Conservation (phyloP, 2,113 vertebrate genomes). For the Malaclemys terrapin region DNA sequence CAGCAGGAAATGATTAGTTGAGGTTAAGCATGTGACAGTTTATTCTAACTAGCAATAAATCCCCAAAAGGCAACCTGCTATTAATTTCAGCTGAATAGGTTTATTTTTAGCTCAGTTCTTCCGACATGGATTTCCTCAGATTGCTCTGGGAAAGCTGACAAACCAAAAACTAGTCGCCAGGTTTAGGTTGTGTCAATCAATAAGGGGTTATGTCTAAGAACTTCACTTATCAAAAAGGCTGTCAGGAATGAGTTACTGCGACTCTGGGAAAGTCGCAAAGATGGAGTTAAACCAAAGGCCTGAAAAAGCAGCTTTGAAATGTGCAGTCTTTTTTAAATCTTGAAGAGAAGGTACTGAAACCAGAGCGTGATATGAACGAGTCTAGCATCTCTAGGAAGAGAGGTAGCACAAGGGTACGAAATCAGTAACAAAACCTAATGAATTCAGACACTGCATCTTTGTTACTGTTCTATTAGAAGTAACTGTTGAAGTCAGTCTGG, state of each 20-base stretch:
- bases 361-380: slow-evolving; percentile 39
- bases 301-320: slow-evolving; percentile 45
- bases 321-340: not conserved
- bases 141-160: slow-evolving; percentile 65
- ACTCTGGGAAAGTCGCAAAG: slow-evolving; percentile 71
- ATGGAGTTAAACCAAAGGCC: slow-evolving; percentile 66
- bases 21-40: slow-evolving; percentile 73
- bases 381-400: not conserved
- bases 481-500: not conserved
- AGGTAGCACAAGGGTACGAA: slow-evolving; percentile 9
- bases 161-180: slow-evolving; percentile 65
- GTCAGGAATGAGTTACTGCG: slow-evolving; percentile 58
- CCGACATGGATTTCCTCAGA: slow-evolving; percentile 58
- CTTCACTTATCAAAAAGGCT: slow-evolving; percentile 37
- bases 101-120: slow-evolving; percentile 73
- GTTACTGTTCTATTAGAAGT: not conserved
- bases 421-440: not conserved
- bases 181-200: slow-evolving; percentile 65
- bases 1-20: slow-evolving; percentile 72
- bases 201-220: slow-evolving; percentile 41
- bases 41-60: slow-evolving; percentile 73
- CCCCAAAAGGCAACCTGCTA: slow-evolving; percentile 55
- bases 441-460: not conserved
- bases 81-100: slow-evolving; percentile 58
- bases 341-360: slow-evolving; percentile 50